phyloP scores from a whole-genome alignment of 2,797 vertebrate genomes.

The Lagocephalus sceleratus region DNA sequence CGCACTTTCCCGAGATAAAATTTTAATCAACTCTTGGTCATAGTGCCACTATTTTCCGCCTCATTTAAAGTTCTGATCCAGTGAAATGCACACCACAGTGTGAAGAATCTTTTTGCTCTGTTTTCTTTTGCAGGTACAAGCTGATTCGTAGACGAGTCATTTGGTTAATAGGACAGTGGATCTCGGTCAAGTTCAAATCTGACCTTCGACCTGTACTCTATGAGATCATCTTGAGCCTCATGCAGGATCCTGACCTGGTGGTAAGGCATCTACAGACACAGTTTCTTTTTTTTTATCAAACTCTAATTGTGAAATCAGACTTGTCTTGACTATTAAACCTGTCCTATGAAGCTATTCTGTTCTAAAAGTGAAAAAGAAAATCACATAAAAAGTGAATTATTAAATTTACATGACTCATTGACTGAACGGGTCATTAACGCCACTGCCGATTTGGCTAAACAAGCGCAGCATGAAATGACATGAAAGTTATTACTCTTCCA shows the following conservation, averaged over 20 bases:
- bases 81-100: too few relatives aligned
- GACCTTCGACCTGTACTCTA: slow-evolving; percentile 93
- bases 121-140: slow-evolving; percentile 83
- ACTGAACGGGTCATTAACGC: slow-evolving; percentile 17
- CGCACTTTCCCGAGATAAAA: too few relatives aligned
- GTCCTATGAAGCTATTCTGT: too few relatives aligned
- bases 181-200: slow-evolving; percentile 95
- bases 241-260: slow-evolving; percentile 96
- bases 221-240: slow-evolving; percentile 87
- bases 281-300: background rate
- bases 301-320: too few relatives aligned
- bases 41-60: too few relatives aligned
- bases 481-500: slow-evolving; percentile 16
- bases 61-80: too few relatives aligned
- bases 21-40: too few relatives aligned
- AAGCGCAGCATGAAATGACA: slow-evolving; percentile 13
- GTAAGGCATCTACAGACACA: slow-evolving; percentile 69
- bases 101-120: slow-evolving; percentile 5
- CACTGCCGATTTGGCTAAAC: slow-evolving; percentile 22
- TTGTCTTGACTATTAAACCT: too few relatives aligned
- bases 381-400: too few relatives aligned
- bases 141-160: slow-evolving; percentile 91
- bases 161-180: slow-evolving; percentile 98
- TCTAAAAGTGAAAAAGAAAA: too few relatives aligned
- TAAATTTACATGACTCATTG: background rate